phyloP scores from a whole-genome alignment of 2,113 vertebrate species.

The Esox niger region DNA sequence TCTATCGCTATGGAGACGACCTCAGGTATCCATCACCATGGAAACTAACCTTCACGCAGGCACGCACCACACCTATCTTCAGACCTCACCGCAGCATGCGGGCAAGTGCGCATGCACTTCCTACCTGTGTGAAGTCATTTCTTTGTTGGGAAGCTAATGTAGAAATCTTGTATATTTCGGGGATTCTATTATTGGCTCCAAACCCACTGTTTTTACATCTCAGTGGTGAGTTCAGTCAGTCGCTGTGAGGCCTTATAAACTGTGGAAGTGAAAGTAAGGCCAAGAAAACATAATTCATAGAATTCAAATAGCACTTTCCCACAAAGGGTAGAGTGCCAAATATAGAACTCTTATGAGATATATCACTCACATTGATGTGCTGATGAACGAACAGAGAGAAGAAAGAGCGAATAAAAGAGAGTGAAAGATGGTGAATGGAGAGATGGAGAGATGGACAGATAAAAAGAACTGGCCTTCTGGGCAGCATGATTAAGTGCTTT shows the following conservation, averaged over 20 bases:
- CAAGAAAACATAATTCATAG: conserved; percentile 25
- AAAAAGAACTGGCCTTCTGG: conserved; percentile 44
- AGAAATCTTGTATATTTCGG: neutral
- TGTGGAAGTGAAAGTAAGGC: conserved; percentile 51
- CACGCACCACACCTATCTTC: conserved; percentile 42
- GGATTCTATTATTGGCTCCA: too few species aligned
- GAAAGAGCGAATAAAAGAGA: conserved; percentile 20
- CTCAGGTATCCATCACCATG: conserved; percentile 63
- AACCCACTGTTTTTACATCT: too few species aligned
- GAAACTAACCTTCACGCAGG: conserved; percentile 53
- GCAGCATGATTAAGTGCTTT: conserved; percentile 52
- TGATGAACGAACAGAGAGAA: conserved; percentile 53
- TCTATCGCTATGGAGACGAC: conserved; percentile 69
- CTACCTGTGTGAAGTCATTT: neutral
- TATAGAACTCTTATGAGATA: conserved; percentile 42
- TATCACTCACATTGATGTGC: conserved; percentile 49
- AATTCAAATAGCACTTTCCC: conserved; percentile 53
- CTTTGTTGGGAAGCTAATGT: conserved; percentile 10
- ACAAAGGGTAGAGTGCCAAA: conserved; percentile 45
- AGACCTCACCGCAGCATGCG: conserved; percentile 1
- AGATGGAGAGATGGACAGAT: conserved; percentile 42
- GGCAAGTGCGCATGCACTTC: conserved; percentile 12
- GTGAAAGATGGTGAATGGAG: conserved; percentile 41
- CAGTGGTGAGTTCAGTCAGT: too few species aligned
- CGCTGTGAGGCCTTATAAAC: conserved; percentile 6